A percentile compares a stretch with the other conserved stretches of the same genome.
phyloP scores from a whole-genome alignment of 2,888 invertebrate genomes.

The Drosophila diplacantha region DNA sequence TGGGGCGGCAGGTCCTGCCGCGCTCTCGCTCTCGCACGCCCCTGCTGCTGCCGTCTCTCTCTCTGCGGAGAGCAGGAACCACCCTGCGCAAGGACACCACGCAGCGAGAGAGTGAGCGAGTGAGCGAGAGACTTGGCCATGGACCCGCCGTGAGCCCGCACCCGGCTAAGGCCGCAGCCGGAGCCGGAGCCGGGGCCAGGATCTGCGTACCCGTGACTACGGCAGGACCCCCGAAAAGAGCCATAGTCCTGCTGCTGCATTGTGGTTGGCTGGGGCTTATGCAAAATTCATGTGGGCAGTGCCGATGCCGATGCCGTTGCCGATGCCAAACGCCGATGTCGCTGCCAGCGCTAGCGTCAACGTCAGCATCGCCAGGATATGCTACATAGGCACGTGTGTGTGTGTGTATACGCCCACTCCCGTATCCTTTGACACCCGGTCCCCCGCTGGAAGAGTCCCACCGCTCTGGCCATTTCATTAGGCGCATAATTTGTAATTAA shows the following conservation, averaged over 20 bases:
- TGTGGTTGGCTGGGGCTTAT: conserved; percentile 74
- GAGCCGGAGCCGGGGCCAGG: background rate
- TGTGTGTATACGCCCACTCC: background rate
- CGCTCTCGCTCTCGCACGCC: conserved; percentile 11
- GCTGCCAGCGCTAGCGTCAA: conserved; percentile 32
- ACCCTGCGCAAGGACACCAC: conserved; percentile 20
- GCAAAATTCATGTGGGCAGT: conserved; percentile 69
- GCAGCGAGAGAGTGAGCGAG: conserved; percentile 1
- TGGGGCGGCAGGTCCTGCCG: conserved; percentile 11
- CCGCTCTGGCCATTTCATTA: conserved; percentile 56
- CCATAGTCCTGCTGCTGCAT: conserved; percentile 55
- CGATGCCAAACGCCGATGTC: conserved; percentile 30
- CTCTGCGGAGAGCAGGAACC: conserved; percentile 24
- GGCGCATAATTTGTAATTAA: conserved; percentile 69
- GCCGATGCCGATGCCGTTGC: conserved; percentile 48
- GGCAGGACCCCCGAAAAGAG: conserved; percentile 17
- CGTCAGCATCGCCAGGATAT: conserved; percentile 23
- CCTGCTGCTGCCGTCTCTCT: conserved; percentile 12
- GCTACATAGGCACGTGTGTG: background rate
- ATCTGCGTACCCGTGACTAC: conserved; percentile 10
- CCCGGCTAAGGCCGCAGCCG: background rate
- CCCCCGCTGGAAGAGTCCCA: background rate
- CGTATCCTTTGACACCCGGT: background rate
- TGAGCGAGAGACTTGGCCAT: conserved; percentile 22
- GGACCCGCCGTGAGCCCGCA: conserved; percentile 14